Percentiles rank a stretch among this genome's conserved stretches.
Conservation (phyloP, 2,888 invertebrate species). For the Stratiomys singularior region DNA sequence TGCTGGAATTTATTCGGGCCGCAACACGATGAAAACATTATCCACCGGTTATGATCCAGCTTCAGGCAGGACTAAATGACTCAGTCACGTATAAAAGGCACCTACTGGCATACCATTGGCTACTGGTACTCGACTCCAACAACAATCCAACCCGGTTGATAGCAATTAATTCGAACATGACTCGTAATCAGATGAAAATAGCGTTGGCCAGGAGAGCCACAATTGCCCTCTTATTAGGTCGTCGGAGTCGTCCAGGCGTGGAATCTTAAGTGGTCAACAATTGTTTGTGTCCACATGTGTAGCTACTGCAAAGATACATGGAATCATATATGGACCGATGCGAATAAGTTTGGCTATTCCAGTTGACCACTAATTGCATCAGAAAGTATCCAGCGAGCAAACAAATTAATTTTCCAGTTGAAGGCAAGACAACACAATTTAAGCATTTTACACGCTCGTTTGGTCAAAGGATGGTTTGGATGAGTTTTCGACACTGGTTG, state of each 20-base stretch:
- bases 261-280: no score
- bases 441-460: not conserved
- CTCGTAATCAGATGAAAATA: constrained; percentile 15
- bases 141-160: not conserved
- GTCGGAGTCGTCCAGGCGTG: not conserved
- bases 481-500: no score
- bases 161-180: constrained; percentile 27
- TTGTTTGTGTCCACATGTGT: not conserved
- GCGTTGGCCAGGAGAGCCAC: not conserved
- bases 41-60: not conserved
- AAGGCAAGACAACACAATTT: constrained; percentile 7
- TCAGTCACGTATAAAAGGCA: not conserved
- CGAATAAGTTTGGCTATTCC: constrained; percentile 18
- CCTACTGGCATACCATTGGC: no score
- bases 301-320: not conserved
- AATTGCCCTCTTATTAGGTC: constrained; percentile 33
- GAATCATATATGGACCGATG: not conserved
- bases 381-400: constrained; percentile 14
- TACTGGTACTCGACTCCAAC: not conserved
- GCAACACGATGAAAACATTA: constrained; percentile 40
- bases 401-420: constrained; percentile 34
- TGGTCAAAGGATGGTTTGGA: not conserved
- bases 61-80: constrained; percentile 1
- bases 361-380: constrained; percentile 35
- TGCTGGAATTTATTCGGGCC: constrained; percentile 21